Conservation (phyloP, 2,888 invertebrate genomes). For the Cerastoderma edule region DNA sequence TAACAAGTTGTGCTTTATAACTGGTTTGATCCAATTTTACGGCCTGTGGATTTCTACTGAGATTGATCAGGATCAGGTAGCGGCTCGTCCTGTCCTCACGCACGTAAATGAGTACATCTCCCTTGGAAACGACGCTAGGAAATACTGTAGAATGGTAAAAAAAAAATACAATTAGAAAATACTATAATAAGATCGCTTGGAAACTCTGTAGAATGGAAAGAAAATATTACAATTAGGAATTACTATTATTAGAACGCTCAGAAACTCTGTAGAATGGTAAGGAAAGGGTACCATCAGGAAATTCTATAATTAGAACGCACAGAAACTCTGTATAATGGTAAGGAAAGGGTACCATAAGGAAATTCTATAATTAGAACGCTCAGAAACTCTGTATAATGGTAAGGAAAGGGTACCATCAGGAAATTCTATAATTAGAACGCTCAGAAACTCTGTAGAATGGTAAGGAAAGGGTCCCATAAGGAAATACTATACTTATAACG, state of each 20-base stretch:
- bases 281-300: too few species aligned
- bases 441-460: too few species aligned
- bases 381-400: too few species aligned
- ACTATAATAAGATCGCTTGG: neutral
- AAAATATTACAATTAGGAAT: neutral
- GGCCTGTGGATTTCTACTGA: neutral
- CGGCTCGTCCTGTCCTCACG: neutral
- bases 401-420: too few species aligned
- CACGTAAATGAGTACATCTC: constrained; percentile 4
- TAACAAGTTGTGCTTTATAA: neutral
- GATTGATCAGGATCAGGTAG: constrained; percentile 8
- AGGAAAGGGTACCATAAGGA: too few species aligned
- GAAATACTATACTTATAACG: too few species aligned
- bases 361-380: too few species aligned
- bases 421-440: too few species aligned
- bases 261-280: neutral
- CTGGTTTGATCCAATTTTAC: neutral
- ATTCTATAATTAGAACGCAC: too few species aligned
- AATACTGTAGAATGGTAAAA: neutral
- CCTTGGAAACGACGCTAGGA: constrained; percentile 4
- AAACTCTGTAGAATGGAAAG: neutral
- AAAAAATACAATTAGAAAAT: neutral
- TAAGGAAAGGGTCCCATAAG: too few species aligned
- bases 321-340: too few species aligned
- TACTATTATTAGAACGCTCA: neutral